Conservation (phyloP, 2,888 invertebrate genomes). For the Dryomyza anilis region DNA sequence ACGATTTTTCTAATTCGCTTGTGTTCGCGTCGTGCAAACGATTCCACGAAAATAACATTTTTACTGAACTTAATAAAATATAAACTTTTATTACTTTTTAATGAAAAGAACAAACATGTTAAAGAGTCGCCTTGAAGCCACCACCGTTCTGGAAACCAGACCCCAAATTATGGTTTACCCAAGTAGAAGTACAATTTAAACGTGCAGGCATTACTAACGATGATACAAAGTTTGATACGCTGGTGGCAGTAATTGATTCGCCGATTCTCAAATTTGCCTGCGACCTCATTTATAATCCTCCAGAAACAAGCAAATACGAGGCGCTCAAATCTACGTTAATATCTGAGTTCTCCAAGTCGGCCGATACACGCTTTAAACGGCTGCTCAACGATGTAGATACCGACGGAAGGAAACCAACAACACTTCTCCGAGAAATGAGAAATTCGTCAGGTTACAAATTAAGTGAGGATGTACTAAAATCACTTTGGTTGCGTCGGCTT, state of each 20-base stretch:
- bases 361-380: background rate
- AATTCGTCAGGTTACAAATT: background rate
- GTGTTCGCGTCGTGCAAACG: no score
- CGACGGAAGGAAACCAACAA: background rate
- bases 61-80: no score
- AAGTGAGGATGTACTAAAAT: background rate
- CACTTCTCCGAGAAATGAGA: background rate
- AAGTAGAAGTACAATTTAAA: background rate
- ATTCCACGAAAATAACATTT: no score
- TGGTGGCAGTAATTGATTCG: background rate
- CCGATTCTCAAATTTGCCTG: background rate
- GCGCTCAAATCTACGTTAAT: background rate
- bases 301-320: background rate
- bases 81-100: no score
- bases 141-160: background rate
- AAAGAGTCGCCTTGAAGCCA: background rate
- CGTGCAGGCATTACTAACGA: background rate
- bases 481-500: background rate
- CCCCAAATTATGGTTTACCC: background rate
- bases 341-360: background rate
- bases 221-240: background rate
- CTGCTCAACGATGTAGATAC: background rate
- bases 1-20: no score
- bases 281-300: background rate
- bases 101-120: no score